phyloP scores from a whole-genome alignment of 1,140 invertebrate species.

The Bombus sylvicola region DNA sequence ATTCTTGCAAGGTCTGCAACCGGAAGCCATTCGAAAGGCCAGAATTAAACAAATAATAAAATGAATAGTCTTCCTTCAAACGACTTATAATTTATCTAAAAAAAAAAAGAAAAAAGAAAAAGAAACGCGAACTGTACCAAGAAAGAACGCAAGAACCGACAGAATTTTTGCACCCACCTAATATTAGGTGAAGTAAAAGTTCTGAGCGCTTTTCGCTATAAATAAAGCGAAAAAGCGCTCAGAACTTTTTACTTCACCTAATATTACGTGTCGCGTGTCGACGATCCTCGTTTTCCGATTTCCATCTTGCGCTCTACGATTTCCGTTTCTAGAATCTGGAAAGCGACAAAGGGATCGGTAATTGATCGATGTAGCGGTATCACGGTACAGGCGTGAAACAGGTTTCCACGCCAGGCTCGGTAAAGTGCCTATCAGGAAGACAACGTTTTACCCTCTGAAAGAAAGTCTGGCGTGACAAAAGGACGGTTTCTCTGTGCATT shows the following conservation, averaged over 20 bases:
- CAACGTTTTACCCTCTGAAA: not conserved
- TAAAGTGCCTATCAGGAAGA: constrained; percentile 13
- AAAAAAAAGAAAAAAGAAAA: not conserved
- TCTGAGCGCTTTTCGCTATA: too few species aligned
- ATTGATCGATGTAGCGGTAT: not conserved
- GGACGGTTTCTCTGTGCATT: constrained; percentile 4
- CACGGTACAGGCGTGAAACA: not conserved
- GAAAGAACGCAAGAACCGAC: not conserved
- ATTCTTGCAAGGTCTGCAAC: too few species aligned
- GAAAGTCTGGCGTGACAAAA: not conserved
- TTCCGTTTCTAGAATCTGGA: not conserved
- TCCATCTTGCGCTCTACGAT: not conserved
- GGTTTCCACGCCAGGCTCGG: not conserved
- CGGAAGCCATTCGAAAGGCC: too few species aligned
- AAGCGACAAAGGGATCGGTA: not conserved
- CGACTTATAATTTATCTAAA: not conserved
- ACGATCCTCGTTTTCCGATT: not conserved
- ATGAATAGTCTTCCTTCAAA: too few species aligned
- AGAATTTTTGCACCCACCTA: not conserved
- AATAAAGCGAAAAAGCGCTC: too few species aligned
- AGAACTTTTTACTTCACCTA: too few species aligned
- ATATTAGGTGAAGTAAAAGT: too few species aligned
- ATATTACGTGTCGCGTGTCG: not conserved
- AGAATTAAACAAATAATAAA: too few species aligned
- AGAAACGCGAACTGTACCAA: not conserved